Conservation (phyloP, 2,888 invertebrate species). For the Cyrtodaria siliqua region DNA sequence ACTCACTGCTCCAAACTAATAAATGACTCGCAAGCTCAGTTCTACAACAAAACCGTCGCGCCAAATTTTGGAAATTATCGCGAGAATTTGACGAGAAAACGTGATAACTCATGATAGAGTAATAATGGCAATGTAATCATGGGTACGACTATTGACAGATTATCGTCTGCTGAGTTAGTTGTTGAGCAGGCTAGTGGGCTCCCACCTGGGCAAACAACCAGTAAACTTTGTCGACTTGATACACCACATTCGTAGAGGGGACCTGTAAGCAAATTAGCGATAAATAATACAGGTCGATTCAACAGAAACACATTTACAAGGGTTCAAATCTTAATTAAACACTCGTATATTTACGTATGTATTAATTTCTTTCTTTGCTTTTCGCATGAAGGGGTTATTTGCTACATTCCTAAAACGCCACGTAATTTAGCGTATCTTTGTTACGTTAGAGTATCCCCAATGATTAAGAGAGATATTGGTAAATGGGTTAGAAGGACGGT, state of each 20-base stretch:
- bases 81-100: slow-evolving; percentile 62
- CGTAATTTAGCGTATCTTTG: slow-evolving; percentile 37
- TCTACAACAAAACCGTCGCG: slow-evolving; percentile 48
- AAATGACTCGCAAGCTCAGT: slow-evolving; percentile 8
- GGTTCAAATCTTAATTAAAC: slow-evolving; percentile 54
- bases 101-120: slow-evolving; percentile 62
- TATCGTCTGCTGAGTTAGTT: slow-evolving; percentile 35
- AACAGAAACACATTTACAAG: slow-evolving; percentile 46
- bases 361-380: slow-evolving; percentile 54
- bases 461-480: background rate
- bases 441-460: slow-evolving; percentile 7
- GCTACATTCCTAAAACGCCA: slow-evolving; percentile 45
- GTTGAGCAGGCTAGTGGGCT: slow-evolving; percentile 21
- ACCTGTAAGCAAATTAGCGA: slow-evolving; percentile 28
- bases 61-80: slow-evolving; percentile 56
- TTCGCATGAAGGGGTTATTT: slow-evolving; percentile 53
- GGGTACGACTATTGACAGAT: slow-evolving; percentile 36
- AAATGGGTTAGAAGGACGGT: too few species aligned
- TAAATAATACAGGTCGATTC: slow-evolving; percentile 46
- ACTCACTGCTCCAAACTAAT: background rate
- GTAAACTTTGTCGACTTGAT: slow-evolving; percentile 6
- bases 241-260: slow-evolving; percentile 10
- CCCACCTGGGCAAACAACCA: slow-evolving; percentile 54
- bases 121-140: slow-evolving; percentile 59
- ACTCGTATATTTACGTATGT: slow-evolving; percentile 57